Conservation (phyloP, 2,113 vertebrate species). For the Morone saxatilis region DNA sequence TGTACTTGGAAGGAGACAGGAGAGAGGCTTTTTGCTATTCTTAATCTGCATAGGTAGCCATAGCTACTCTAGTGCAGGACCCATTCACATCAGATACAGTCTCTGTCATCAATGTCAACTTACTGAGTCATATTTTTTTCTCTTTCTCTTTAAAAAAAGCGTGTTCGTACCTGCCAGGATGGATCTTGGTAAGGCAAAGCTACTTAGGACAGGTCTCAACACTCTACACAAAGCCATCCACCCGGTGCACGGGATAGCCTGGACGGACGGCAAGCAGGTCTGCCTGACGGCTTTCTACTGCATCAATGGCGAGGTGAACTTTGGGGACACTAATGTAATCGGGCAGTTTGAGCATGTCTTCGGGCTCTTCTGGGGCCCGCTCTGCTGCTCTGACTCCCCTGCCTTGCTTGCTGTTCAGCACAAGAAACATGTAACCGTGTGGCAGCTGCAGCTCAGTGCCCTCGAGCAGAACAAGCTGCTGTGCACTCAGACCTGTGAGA, state of each 20-base stretch:
- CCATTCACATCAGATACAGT: slow-evolving; percentile 26
- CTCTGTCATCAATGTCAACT: slow-evolving; percentile 39
- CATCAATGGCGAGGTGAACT: slow-evolving; percentile 84
- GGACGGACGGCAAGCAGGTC: slow-evolving; percentile 96
- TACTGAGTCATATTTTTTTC: slow-evolving; percentile 32
- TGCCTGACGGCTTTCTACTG: slow-evolving; percentile 88
- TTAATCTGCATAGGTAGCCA: slow-evolving; percentile 72
- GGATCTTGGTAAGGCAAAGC: slow-evolving; percentile 95
- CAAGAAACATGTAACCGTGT: slow-evolving; percentile 90
- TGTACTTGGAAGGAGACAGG: slow-evolving; percentile 77
- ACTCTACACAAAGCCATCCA: slow-evolving; percentile 93
- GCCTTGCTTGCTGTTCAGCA: slow-evolving; percentile 93
- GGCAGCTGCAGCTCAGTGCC: slow-evolving; percentile 89
- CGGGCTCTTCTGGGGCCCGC: slow-evolving; percentile 92
- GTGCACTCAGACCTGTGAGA: slow-evolving; percentile 92
- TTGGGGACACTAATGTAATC: slow-evolving; percentile 92
- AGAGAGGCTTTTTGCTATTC: slow-evolving; percentile 80
- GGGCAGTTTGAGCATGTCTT: slow-evolving; percentile 94
- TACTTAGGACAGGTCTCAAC: slow-evolving; percentile 92
- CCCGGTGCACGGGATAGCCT: slow-evolving; percentile 92
- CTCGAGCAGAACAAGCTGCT: slow-evolving; percentile 88
- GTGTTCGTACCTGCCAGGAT: slow-evolving; percentile 76
- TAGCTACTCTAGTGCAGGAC: slow-evolving; percentile 37
- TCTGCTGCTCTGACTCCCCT: slow-evolving; percentile 78
- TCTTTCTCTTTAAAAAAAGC: slow-evolving; percentile 14